Evolutionary conservation across 2,888 invertebrate species (phyloP).

Genomic region (Sylvicola fuscatus): DNA sequence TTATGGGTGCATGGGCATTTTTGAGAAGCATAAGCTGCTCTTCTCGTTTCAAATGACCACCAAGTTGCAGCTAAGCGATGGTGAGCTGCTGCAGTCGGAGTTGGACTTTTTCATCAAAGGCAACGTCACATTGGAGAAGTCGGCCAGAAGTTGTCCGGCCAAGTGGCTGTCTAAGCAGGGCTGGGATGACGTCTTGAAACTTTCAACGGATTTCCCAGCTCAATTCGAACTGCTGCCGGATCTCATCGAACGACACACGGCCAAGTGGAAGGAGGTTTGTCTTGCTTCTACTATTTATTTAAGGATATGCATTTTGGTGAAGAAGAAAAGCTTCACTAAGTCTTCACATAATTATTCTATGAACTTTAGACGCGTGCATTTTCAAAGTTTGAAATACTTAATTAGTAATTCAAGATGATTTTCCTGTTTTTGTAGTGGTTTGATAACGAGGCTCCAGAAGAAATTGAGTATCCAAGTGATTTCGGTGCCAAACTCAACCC

Average conservation of each 20-base stretch:
- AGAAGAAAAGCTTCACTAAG: too few relatives aligned
- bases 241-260: constrained; percentile 31
- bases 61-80: constrained; percentile 54
- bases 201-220: constrained; percentile 45
- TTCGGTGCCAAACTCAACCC: constrained; percentile 42
- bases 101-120: constrained; percentile 86
- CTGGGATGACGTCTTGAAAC: constrained; percentile 68
- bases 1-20: constrained; percentile 83
- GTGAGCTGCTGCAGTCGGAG: constrained; percentile 40
- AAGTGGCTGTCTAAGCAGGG: constrained; percentile 50
- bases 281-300: too few relatives aligned
- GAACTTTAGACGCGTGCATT: constrained; percentile 2
- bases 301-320: too few relatives aligned
- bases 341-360: constrained; percentile 3
- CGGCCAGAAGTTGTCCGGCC: constrained; percentile 40
- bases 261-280: constrained; percentile 45
- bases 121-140: constrained; percentile 56
- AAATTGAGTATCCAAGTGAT: constrained; percentile 41
- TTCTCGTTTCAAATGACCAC: constrained; percentile 83
- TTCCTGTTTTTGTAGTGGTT: constrained; percentile 42
- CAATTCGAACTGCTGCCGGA: constrained; percentile 42
- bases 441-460: constrained; percentile 66
- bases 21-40: constrained; percentile 75
- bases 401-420: constrained; percentile 2
- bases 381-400: constrained; percentile 1